These are phyloP conservation scores for Toxotes lorentzi DNA, from an alignment of 2,797 vertebrate species.

Conservation along the genomic window DNA sequence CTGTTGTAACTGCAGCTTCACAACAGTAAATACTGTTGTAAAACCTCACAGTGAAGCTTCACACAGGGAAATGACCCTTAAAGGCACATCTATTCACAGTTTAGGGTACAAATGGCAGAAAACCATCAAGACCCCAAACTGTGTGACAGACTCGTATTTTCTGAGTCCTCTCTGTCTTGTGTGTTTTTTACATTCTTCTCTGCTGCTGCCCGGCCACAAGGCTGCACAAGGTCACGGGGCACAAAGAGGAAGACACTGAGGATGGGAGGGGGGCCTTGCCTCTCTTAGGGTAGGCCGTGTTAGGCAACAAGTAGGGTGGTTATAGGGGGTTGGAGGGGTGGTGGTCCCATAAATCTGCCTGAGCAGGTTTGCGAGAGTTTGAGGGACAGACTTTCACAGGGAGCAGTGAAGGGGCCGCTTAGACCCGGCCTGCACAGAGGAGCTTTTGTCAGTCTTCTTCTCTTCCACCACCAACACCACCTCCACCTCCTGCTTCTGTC, in stretches of 20 bases:
- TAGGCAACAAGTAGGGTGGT: constrained; percentile 24
- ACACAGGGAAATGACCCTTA: not conserved
- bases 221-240: constrained; percentile 63
- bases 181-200: constrained; percentile 70
- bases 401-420: constrained; percentile 45
- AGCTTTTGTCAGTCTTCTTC: constrained; percentile 55
- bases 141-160: constrained; percentile 48
- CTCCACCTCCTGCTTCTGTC: constrained; percentile 58
- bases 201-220: constrained; percentile 61
- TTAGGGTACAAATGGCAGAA: constrained; percentile 35
- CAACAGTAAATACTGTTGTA: too few species aligned
- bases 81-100: not conserved
- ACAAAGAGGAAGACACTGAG: constrained; percentile 62
- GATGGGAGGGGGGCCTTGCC: constrained; percentile 38
- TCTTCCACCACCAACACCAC: not conserved
- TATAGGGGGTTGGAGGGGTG: not conserved
- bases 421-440: constrained; percentile 51
- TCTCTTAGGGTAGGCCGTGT: constrained; percentile 40
- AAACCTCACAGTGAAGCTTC: too few species aligned
- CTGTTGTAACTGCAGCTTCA: too few species aligned
- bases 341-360: constrained; percentile 69
- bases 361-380: constrained; percentile 63
- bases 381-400: constrained; percentile 57
- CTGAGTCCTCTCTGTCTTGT: constrained; percentile 44
- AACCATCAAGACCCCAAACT: constrained; percentile 35